phyloP scores from a whole-genome alignment of 2,797 vertebrate genomes.

The Paedocypris micromegethes region DNA sequence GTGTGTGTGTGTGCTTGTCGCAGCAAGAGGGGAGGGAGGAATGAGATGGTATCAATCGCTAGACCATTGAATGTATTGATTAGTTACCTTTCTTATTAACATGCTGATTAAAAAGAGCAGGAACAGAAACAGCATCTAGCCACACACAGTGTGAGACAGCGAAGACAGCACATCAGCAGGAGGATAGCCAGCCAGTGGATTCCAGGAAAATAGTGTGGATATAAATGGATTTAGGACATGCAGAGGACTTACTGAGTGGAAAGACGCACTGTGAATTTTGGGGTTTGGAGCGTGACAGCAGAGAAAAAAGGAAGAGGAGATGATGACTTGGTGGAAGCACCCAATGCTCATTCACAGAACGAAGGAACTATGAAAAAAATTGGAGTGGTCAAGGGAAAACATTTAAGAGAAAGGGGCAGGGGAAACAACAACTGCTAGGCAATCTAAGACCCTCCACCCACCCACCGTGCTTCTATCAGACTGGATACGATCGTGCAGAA shows the following conservation, averaged over 20 bases:
- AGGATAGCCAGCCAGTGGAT: conserved; percentile 40
- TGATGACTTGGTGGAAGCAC: conserved; percentile 48
- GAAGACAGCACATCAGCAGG: conserved; percentile 60
- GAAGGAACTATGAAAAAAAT: too few species aligned
- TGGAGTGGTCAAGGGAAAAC: not conserved
- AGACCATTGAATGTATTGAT: conserved; percentile 75
- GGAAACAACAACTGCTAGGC: conserved; percentile 42
- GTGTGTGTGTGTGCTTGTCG: conserved; percentile 43
- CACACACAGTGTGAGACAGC: conserved; percentile 54
- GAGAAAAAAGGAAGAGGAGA: conserved; percentile 34
- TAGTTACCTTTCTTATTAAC: conserved; percentile 75
- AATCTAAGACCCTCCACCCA: conserved; percentile 40
- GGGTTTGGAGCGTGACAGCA: conserved; percentile 21
- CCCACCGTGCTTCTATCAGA: conserved; percentile 47
- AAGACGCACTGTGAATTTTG: conserved; percentile 5
- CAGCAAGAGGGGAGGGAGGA: conserved; percentile 61
- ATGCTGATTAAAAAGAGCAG: conserved; percentile 73
- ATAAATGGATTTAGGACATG: conserved; percentile 17
- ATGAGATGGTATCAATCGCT: conserved; percentile 73
- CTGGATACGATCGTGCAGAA: conserved; percentile 57
- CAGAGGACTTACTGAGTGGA: conserved; percentile 19
- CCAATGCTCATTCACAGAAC: conserved; percentile 5
- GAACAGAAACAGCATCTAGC: conserved; percentile 55
- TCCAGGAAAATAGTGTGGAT: conserved; percentile 31
- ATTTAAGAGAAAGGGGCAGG: conserved; percentile 43